Evolutionary conservation across 2,888 invertebrate species (phyloP).

Genomic region (Troides helena): DNA sequence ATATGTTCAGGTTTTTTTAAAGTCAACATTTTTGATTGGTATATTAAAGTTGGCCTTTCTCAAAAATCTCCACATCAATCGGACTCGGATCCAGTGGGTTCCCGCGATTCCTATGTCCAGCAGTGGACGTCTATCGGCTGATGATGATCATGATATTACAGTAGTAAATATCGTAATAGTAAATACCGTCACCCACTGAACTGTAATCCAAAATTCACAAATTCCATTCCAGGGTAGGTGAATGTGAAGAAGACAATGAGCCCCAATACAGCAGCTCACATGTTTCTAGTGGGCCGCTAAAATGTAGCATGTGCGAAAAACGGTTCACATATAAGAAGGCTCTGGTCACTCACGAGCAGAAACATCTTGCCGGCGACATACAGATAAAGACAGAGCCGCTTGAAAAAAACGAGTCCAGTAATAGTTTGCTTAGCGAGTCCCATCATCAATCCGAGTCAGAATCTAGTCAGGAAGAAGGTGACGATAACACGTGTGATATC

Average conservation of each 20-base stretch:
- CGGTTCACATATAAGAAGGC: conserved; percentile 67
- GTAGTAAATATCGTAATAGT: too few species aligned
- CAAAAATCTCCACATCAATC: too few species aligned
- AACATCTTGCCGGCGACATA: conserved; percentile 45
- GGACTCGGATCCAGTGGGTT: too few species aligned
- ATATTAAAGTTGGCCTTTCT: too few species aligned
- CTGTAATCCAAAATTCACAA: background rate
- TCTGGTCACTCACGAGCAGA: conserved; percentile 48
- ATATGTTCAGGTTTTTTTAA: too few species aligned
- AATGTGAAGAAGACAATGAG: conserved; percentile 51
- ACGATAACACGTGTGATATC: conserved; percentile 71
- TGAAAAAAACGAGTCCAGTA: conserved; percentile 44
- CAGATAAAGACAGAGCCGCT: conserved; percentile 55
- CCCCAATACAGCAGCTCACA: conserved; percentile 45
- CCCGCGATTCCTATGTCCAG: too few species aligned
- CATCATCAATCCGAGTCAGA: conserved; percentile 53
- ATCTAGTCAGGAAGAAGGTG: conserved; percentile 66
- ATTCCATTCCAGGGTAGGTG: conserved; percentile 53
- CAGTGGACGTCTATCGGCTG: too few species aligned
- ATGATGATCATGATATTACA: too few species aligned
- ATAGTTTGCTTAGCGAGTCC: conserved; percentile 46
- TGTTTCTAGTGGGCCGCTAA: conserved; percentile 41
- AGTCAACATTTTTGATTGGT: too few species aligned
- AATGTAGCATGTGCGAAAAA: conserved; percentile 63
- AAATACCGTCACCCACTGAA: background rate